Percentiles rank a stretch among this genome's conserved stretches.
Evolutionary conservation across 2,797 vertebrate genomes (phyloP).

Genomic region (Darevskia mixta): DNA sequence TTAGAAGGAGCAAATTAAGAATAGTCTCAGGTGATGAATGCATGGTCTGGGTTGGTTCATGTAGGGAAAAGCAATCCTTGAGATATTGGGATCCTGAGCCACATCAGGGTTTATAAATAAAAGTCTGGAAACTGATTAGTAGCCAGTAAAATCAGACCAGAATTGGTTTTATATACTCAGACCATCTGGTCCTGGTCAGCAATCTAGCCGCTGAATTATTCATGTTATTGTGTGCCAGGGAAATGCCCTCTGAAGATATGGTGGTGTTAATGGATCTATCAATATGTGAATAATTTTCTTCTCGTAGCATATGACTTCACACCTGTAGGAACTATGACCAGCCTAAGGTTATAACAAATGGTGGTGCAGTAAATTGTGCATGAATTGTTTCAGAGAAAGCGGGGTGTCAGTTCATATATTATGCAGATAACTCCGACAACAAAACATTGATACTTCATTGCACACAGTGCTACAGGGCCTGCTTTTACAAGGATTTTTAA

Average conservation of each 20-base stretch:
- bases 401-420: not conserved
- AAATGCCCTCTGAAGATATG: not conserved
- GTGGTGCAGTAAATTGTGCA: conserved; percentile 11
- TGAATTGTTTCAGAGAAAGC: not conserved
- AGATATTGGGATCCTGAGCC: too few species aligned
- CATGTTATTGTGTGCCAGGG: not conserved
- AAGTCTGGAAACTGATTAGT: too few species aligned
- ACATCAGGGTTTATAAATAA: too few species aligned
- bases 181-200: too few species aligned
- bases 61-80: too few species aligned
- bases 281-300: conserved; percentile 27
- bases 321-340: not conserved
- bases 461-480: not conserved
- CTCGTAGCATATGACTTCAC: not conserved
- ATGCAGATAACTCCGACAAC: not conserved
- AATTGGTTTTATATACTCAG: too few species aligned
- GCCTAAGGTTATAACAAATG: conserved; percentile 2
- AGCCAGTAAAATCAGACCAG: too few species aligned
- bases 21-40: too few species aligned
- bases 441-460: conserved; percentile 1
- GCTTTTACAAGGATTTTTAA: too few species aligned
- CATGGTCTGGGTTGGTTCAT: too few species aligned
- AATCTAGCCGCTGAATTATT: too few species aligned
- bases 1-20: too few species aligned
- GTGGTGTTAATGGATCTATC: not conserved